phyloP scores from a whole-genome alignment of 2,113 vertebrate genomes.

The Anguilla japonica region DNA sequence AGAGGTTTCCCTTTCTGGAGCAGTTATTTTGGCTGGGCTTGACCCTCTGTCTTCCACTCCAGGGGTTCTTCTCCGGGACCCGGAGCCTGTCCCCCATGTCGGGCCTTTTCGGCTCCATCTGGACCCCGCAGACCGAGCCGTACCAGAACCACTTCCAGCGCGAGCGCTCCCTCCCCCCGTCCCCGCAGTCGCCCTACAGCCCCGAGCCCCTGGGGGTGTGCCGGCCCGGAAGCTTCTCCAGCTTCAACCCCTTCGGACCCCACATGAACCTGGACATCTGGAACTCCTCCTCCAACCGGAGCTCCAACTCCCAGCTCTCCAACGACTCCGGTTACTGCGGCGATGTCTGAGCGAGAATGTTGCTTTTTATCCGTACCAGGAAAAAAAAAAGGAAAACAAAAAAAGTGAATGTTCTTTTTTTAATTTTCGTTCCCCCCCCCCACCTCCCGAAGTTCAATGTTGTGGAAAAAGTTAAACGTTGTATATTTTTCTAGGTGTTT shows the following conservation, averaged over 20 bases:
- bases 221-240: constrained; percentile 82
- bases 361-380: constrained; percentile 51
- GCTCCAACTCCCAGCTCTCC: constrained; percentile 86
- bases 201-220: constrained; percentile 80
- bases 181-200: constrained; percentile 77
- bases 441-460: constrained; percentile 64
- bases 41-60: constrained; percentile 9
- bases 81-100: constrained; percentile 98
- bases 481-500: constrained; percentile 86
- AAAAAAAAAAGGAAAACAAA: constrained; percentile 44
- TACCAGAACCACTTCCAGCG: constrained; percentile 84
- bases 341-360: constrained; percentile 76
- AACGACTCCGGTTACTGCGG: constrained; percentile 95
- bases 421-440: constrained; percentile 47
- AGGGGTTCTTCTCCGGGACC: constrained; percentile 95
- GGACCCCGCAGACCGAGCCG: constrained; percentile 91
- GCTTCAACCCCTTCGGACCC: constrained; percentile 92
- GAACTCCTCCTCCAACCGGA: constrained; percentile 89
- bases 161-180: constrained; percentile 67
- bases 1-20: too few relatives aligned
- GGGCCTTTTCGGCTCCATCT: constrained; percentile 97
- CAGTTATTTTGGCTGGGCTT: background rate
- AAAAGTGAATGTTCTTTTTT: constrained; percentile 83
- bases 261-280: constrained; percentile 99
- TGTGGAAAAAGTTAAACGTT: constrained; percentile 77